These are phyloP conservation scores for Norana najaformis DNA, from an alignment of 2,888 invertebrate genomes.

Conservation along the genomic window DNA sequence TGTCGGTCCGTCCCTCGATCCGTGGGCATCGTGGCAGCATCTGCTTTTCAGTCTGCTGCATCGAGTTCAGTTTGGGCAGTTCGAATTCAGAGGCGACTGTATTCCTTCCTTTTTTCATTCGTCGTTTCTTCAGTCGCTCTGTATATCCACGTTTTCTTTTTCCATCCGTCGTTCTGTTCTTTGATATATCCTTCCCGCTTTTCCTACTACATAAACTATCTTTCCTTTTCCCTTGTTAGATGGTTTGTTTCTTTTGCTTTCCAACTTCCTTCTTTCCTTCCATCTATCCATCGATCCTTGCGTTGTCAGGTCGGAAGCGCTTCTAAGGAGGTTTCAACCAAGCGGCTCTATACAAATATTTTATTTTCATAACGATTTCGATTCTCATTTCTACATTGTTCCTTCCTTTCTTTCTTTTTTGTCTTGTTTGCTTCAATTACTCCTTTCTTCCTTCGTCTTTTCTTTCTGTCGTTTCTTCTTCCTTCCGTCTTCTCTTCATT, in stretches of 20 bases:
- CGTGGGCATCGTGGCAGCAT: background rate
- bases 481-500: background rate
- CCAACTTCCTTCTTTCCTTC: background rate
- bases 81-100: background rate
- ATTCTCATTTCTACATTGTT: background rate
- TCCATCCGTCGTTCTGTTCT: background rate
- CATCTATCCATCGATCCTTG: background rate
- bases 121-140: background rate
- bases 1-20: background rate
- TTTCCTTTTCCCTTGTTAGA: background rate
- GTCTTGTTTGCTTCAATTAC: background rate
- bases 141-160: background rate
- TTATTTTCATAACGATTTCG: too few relatives aligned
- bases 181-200: too few relatives aligned
- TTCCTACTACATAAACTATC: too few relatives aligned
- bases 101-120: background rate
- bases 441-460: background rate
- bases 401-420: background rate
- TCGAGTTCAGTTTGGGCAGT: background rate
- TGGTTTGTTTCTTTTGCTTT: background rate
- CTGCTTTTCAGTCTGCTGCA: background rate
- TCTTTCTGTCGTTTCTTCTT: background rate
- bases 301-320: too few relatives aligned
- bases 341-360: background rate
- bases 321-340: too few relatives aligned